Percentiles rank a stretch among this genome's conserved stretches.
Conservation (phyloP, 2,888 invertebrate genomes). For the Onchidella celtica region DNA sequence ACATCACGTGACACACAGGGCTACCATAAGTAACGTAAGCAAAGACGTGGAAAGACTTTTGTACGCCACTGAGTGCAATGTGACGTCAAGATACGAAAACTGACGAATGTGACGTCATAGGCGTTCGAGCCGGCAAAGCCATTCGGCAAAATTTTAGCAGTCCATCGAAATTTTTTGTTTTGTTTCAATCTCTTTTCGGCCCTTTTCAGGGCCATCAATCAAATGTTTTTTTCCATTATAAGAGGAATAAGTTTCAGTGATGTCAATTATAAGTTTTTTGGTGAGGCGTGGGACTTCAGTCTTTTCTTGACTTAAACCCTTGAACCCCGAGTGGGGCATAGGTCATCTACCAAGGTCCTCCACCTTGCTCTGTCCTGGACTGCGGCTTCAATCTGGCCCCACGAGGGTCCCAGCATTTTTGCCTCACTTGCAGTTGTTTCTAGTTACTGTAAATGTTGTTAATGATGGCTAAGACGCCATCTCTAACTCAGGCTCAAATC, state of each 20-base stretch:
- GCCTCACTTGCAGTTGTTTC: no score
- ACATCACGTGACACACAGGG: neutral
- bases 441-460: no score
- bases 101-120: conserved; percentile 40
- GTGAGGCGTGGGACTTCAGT: no score
- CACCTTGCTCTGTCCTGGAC: no score
- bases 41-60: neutral
- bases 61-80: neutral
- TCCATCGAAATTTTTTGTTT: conserved; percentile 1
- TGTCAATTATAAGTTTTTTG: no score
- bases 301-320: no score
- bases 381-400: no score
- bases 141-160: neutral
- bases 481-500: no score
- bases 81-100: conserved; percentile 29
- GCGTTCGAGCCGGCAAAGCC: neutral
- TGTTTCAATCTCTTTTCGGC: neutral
- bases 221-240: neutral
- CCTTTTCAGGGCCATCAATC: conserved; percentile 10
- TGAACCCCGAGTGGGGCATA: no score
- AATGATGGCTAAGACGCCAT: no score
- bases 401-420: no score
- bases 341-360: no score
- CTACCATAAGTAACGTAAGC: neutral
- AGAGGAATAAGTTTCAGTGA: neutral